Evolutionary conservation across 2,888 invertebrate genomes (phyloP), one percentile per base, ranked within the genome.

Genomic region (Idaea aversata): DNA sequence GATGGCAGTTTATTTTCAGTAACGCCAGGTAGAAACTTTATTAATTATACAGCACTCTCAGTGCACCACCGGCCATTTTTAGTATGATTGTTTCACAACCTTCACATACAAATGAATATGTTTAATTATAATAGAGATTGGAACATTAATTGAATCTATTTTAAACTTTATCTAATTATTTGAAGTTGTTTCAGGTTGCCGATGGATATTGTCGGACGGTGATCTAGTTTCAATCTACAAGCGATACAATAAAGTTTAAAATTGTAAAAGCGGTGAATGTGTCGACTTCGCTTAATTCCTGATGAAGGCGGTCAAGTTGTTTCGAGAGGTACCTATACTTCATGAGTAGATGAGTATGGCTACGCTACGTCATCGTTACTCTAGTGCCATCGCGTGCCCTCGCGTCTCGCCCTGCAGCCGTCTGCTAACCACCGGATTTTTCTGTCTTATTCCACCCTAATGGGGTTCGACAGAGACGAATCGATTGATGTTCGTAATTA

Each of bases 251-350:
- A 72, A 67, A 70, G 72, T 65, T 65, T 69, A 70, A 65, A 71
- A 67, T 67, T 63, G 70, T 66, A 70, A 65, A 67, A 67, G 67
- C 67, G 62, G 66, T 64, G 77, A 86, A 86, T 82, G 74, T 82
- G 87, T 83, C 75, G 83, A 88, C 76, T 81, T 77, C 71, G 87
- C 87, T 84, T 83, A 83, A 88, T 87, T 87, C 78, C 77, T 78
- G 78, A 77, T 77, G 82, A 87, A 88, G 83, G 86, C 91, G 88
- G 89, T 91, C 91, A 90, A 92, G 92, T 88, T 82, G 78, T 78
- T 77, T 85, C 78, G 77, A 89, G 90, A 83, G 86, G 70, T 72
- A n/a, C n/a, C n/a, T n/a, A 76, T 77, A 73, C 82, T 82, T 77
- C 79, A 76, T 75, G 80, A 76, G 80, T 76, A 75, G 74, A 77